Percentiles rank a stretch among this genome's conserved stretches.
These are phyloP conservation scores for Camponotus vicinus DNA, from an alignment of 1,140 invertebrate species.

Conservation along the genomic window DNA sequence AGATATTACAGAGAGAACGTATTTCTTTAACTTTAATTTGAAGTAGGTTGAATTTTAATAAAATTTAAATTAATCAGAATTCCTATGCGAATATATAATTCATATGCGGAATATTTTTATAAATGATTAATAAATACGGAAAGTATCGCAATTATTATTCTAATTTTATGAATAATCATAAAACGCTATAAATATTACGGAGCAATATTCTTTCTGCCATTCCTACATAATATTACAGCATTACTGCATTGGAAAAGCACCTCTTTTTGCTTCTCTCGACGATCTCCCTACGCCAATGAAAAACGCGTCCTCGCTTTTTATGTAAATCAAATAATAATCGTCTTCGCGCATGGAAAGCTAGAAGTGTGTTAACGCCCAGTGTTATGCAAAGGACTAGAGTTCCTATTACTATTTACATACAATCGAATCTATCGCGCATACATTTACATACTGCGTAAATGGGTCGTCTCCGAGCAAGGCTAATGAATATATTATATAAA, in stretches of 20 bases:
- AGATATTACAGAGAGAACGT: not conserved
- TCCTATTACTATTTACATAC: constrained; percentile 77
- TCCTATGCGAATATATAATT: not conserved
- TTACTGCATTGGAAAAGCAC: constrained; percentile 21
- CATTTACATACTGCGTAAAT: constrained; percentile 72
- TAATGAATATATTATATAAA: constrained; percentile 73
- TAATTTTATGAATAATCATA: constrained; percentile 23
- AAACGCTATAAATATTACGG: constrained; percentile 25
- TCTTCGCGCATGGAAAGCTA: constrained; percentile 52
- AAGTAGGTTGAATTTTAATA: not conserved
- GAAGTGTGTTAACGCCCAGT: constrained; percentile 51
- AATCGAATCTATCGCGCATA: constrained; percentile 75
- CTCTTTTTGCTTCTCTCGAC: constrained; percentile 23
- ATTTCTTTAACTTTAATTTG: not conserved
- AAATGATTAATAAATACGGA: not conserved
- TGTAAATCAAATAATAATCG: constrained; percentile 69
- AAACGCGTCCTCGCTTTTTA: constrained; percentile 62
- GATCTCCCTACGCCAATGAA: constrained; percentile 46
- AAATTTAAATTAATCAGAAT: not conserved
- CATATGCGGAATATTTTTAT: not conserved
- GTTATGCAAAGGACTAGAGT: constrained; percentile 69
- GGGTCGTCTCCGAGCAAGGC: constrained; percentile 68
- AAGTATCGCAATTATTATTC: constrained; percentile 5
- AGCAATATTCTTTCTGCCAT: constrained; percentile 7
- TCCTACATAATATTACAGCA: constrained; percentile 22